These are phyloP conservation scores for Siniperca scherzeri DNA, from an alignment of 2,797 vertebrate genomes.

Conservation along the genomic window DNA sequence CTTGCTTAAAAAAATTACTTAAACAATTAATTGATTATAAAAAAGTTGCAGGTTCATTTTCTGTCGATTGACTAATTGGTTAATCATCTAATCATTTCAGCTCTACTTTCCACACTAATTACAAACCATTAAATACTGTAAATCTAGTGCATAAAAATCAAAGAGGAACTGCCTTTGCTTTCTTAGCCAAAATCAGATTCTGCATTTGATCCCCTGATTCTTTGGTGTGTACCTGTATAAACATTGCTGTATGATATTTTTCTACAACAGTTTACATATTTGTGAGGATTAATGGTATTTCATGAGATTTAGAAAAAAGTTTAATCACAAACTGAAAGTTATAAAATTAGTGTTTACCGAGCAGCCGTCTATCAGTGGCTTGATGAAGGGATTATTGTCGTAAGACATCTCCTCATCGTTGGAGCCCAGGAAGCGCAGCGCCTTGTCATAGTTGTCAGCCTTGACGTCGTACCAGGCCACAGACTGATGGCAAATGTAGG, in stretches of 20 bases:
- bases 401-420: constrained; percentile 99
- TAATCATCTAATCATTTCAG: background rate
- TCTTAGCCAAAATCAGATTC: background rate
- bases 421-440: constrained; percentile 96
- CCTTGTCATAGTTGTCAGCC: constrained; percentile 92
- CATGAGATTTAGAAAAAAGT: constrained; percentile 27
- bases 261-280: constrained; percentile 25
- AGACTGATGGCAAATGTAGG: constrained; percentile 97
- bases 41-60: background rate
- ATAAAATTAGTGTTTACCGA: constrained; percentile 86
- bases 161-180: background rate
- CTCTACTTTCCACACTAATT: background rate
- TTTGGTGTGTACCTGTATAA: background rate
- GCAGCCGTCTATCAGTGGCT: constrained; percentile 93
- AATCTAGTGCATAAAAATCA: background rate
- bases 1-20: background rate
- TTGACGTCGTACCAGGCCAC: constrained; percentile 94
- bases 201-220: background rate
- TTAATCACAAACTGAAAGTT: constrained; percentile 47
- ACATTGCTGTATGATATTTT: constrained; percentile 6
- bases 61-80: background rate
- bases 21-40: background rate
- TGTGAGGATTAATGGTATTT: constrained; percentile 54
- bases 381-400: constrained; percentile 97
- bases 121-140: background rate